phyloP scores from a whole-genome alignment of 2,797 vertebrate genomes.

The Cyprinodon diabolis region DNA sequence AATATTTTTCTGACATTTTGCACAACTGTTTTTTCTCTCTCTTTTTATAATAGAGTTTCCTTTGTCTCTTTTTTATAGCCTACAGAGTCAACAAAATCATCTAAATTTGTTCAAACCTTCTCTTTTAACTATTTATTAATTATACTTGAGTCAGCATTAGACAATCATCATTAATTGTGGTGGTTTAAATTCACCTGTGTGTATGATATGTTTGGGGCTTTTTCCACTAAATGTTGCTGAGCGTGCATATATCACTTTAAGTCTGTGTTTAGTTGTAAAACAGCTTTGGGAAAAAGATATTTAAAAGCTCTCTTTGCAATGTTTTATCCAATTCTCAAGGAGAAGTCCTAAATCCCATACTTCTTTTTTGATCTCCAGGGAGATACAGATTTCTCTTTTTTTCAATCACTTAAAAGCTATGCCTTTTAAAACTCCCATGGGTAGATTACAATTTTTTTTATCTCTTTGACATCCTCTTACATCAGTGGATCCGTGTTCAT shows the following conservation, averaged over 20 bases:
- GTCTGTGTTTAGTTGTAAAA: neutral
- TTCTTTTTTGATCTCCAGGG: constrained; percentile 9
- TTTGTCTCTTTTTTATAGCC: neutral
- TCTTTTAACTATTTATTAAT: neutral
- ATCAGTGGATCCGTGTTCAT: constrained; percentile 46
- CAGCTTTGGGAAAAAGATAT: neutral
- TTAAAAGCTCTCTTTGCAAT: neutral
- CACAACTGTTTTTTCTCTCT: neutral
- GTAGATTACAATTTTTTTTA: constrained; percentile 9
- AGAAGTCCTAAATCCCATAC: constrained; percentile 5
- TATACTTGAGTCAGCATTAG: neutral
- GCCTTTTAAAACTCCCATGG: constrained; percentile 1
- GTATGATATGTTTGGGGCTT: neutral
- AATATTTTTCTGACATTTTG: neutral
- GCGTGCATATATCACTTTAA: neutral
- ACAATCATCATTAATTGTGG: neutral
- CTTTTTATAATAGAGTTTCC: too few species aligned
- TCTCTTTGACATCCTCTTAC: constrained; percentile 33
- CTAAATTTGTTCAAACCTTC: neutral
- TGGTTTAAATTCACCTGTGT: neutral
- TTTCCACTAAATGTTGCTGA: neutral
- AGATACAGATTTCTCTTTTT: constrained; percentile 2
- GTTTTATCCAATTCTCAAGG: neutral
- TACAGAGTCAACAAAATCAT: neutral
- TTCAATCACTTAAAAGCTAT: constrained; percentile 20